Percentiles rank a stretch among this genome's conserved stretches.
Evolutionary conservation across 92 coral and sea anemone species (phyloP).

Genomic region (Paragorgia papillata): DNA sequence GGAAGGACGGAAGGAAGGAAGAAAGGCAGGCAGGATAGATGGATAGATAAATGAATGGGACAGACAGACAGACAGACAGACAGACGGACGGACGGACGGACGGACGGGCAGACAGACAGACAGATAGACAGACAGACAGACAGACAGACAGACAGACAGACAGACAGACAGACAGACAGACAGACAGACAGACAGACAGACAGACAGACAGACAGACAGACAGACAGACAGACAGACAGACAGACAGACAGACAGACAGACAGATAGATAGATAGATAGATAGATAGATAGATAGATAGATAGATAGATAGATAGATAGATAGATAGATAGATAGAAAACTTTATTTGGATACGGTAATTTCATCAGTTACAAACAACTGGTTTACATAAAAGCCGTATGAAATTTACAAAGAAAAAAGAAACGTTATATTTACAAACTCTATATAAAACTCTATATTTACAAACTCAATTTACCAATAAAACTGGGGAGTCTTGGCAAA

Average conservation of each 20-base stretch:
- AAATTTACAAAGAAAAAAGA: too few species aligned
- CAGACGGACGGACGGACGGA: background rate
- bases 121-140: background rate
- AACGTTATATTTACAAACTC: too few species aligned
- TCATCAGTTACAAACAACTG: too few species aligned
- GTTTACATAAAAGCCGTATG: too few species aligned
- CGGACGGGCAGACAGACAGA: background rate
- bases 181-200: background rate
- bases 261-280: background rate
- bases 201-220: background rate
- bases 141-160: background rate
- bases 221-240: background rate
- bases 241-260: background rate
- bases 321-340: too few species aligned
- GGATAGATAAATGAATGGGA: too few species aligned
- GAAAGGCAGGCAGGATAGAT: slow-evolving; percentile 4
- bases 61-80: background rate
- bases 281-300: background rate
- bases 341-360: too few species aligned
- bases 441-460: too few species aligned
- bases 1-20: background rate
- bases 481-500: too few species aligned
- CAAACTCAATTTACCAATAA: too few species aligned
- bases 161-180: background rate
- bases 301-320: background rate